phyloP scores from a whole-genome alignment of 2,888 invertebrate genomes.

The Scelioninae gen. 1 region DNA sequence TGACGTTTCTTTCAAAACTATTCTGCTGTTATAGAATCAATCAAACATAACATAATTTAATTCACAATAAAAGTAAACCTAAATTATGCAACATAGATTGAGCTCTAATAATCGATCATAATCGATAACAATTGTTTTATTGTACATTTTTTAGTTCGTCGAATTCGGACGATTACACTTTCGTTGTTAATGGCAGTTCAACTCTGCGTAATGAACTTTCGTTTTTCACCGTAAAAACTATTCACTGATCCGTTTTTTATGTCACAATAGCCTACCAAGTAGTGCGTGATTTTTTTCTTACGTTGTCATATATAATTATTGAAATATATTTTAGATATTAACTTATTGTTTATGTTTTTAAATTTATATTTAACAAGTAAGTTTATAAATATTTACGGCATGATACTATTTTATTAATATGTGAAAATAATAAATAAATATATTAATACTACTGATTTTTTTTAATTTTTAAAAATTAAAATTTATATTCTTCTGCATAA shows the following conservation, averaged over 20 bases:
- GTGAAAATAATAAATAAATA: too few relatives aligned
- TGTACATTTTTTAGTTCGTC: not conserved
- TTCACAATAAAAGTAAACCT: not conserved
- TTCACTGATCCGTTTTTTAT: not conserved
- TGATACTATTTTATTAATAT: too few relatives aligned
- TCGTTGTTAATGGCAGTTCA: not conserved
- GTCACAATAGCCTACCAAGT: not conserved
- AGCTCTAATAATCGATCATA: slow-evolving; percentile 6
- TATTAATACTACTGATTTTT: too few relatives aligned
- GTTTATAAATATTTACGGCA: too few relatives aligned
- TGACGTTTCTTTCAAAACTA: too few relatives aligned
- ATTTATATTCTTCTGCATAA: too few relatives aligned
- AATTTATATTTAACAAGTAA: too few relatives aligned
- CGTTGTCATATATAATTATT: not conserved
- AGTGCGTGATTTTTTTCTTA: not conserved
- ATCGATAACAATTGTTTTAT: slow-evolving; percentile 2
- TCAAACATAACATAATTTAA: not conserved
- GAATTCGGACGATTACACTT: not conserved
- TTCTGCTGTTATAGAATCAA: not conserved
- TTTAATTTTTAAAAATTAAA: not conserved
- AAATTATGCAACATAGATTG: not conserved
- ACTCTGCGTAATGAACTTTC: slow-evolving; percentile 12
- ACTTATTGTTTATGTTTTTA: too few relatives aligned
- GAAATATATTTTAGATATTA: not conserved
- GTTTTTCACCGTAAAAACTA: slow-evolving; percentile 1